A percentile compares a stretch with the other conserved stretches of the same genome.
Evolutionary conservation across 2,888 invertebrate species (phyloP).

Genomic region (Drosophila setosimentum): DNA sequence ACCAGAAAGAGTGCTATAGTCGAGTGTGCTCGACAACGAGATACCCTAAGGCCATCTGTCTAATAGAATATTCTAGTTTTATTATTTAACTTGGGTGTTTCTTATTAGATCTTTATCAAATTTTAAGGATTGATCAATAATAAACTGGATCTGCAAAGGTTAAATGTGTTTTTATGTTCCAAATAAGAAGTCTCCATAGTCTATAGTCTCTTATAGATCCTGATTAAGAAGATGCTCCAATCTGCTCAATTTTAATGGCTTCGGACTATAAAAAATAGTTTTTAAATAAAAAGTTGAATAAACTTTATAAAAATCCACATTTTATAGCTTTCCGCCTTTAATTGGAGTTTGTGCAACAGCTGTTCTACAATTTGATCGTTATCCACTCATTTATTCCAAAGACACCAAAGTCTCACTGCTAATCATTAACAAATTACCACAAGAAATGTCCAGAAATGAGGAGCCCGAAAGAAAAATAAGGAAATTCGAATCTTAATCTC

Average conservation of each 20-base stretch:
- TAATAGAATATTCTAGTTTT: not conserved
- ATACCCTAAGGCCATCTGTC: not conserved
- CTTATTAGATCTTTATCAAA: not conserved
- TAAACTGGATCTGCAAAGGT: not conserved
- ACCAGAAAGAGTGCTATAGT: not conserved
- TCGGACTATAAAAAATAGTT: not conserved
- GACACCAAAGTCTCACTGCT: not conserved
- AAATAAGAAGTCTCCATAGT: not conserved
- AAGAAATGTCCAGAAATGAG: not conserved
- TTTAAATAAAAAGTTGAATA: not conserved
- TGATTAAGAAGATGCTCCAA: not conserved
- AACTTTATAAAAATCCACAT: not conserved
- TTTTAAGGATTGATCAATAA: not conserved
- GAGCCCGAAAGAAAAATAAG: not conserved
- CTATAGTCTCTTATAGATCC: not conserved
- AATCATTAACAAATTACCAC: slow-evolving; percentile 49
- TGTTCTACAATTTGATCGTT: not conserved
- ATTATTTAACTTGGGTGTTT: not conserved
- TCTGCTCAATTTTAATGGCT: not conserved
- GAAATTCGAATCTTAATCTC: slow-evolving; percentile 53
- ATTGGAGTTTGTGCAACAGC: not conserved
- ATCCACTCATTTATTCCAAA: not conserved
- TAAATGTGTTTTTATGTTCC: not conserved
- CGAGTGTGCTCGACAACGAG: not conserved
- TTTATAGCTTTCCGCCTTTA: not conserved